A percentile compares a stretch with the other conserved stretches of the same genome.
These are phyloP conservation scores for Spodoptera picta DNA, from an alignment of 2,888 invertebrate genomes.

Conservation along the genomic window DNA sequence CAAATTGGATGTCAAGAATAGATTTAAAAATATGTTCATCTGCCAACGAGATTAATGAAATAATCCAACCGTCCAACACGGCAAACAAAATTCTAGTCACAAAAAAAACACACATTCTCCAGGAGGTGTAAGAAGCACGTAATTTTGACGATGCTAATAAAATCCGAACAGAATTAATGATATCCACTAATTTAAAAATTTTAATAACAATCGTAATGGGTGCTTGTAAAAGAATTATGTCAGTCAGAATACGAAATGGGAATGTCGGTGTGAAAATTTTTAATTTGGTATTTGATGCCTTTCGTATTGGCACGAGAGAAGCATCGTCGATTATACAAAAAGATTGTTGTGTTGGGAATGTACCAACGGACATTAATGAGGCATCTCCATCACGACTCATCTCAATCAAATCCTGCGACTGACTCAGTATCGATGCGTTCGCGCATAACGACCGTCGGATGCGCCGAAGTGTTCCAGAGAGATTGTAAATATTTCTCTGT, in stretches of 20 bases:
- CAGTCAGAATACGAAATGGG: conserved; percentile 21
- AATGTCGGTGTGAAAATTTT: conserved; percentile 20
- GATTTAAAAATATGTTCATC: conserved; percentile 53
- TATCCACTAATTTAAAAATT: conserved; percentile 36
- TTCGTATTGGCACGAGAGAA: conserved; percentile 40
- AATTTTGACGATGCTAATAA: conserved; percentile 52
- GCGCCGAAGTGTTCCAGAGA: conserved; percentile 87
- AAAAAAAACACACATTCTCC: conserved; percentile 48
- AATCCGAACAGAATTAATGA: conserved; percentile 44
- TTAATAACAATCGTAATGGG: conserved; percentile 30
- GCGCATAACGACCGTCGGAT: conserved; percentile 87
- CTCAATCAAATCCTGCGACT: conserved; percentile 80
- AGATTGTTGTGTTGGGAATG: conserved; percentile 62
- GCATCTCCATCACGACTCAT: conserved; percentile 76
- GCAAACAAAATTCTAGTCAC: conserved; percentile 38
- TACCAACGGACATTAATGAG: conserved; percentile 75
- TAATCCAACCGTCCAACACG: conserved; percentile 21
- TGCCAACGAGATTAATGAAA: conserved; percentile 51
- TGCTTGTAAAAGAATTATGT: conserved; percentile 27
- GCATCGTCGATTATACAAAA: conserved; percentile 44
- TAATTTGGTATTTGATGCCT: conserved; percentile 21
- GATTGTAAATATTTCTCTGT: conserved; percentile 89
- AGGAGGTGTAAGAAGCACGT: conserved; percentile 30
- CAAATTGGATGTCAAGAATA: conserved; percentile 45
- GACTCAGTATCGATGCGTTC: conserved; percentile 85